Percentiles rank a stretch among this genome's conserved stretches.
Conservation (phyloP, 1,140 invertebrate species). For the Pseudachorutes palmiensis region DNA sequence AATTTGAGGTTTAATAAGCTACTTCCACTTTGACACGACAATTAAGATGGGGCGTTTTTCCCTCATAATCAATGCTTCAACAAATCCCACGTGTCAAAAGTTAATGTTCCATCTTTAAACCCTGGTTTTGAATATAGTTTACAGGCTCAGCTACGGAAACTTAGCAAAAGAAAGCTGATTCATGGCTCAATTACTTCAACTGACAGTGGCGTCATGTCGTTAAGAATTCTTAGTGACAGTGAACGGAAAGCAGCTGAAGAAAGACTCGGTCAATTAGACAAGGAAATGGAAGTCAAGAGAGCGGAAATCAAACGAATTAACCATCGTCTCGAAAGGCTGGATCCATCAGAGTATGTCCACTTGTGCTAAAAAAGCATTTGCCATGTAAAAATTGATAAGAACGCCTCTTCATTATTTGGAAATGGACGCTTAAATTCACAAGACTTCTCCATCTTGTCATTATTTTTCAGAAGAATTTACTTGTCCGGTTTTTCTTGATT, state of each 20-base stretch:
- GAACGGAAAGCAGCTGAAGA: slow-evolving; percentile 61
- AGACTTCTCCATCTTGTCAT: neutral
- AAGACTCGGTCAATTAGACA: slow-evolving; percentile 54
- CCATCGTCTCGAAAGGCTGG: slow-evolving; percentile 60
- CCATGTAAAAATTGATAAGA: too few relatives aligned
- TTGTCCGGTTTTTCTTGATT: slow-evolving; percentile 12
- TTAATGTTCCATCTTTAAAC: too few relatives aligned
- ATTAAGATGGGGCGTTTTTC: too few relatives aligned
- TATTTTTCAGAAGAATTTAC: neutral
- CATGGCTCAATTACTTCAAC: slow-evolving; percentile 40
- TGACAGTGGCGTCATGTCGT: slow-evolving; percentile 41
- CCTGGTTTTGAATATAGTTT: slow-evolving; percentile 28
- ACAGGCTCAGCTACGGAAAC: slow-evolving; percentile 35
- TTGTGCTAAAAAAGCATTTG: too few relatives aligned
- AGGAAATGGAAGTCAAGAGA: slow-evolving; percentile 62
- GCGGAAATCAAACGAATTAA: slow-evolving; percentile 66
- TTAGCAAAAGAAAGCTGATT: slow-evolving; percentile 34
- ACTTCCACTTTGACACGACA: too few relatives aligned
- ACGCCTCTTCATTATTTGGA: neutral
- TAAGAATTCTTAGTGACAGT: slow-evolving; percentile 42
- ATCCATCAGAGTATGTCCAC: slow-evolving; percentile 65
- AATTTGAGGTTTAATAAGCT: too few relatives aligned
- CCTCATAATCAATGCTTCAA: too few relatives aligned
- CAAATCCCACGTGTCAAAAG: too few relatives aligned
- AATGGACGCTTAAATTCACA: neutral